A percentile compares a stretch with the other conserved stretches of the same genome.
These are phyloP conservation scores for Anniella stebbinsi DNA, from an alignment of 2,797 vertebrate genomes.

Conservation along the genomic window DNA sequence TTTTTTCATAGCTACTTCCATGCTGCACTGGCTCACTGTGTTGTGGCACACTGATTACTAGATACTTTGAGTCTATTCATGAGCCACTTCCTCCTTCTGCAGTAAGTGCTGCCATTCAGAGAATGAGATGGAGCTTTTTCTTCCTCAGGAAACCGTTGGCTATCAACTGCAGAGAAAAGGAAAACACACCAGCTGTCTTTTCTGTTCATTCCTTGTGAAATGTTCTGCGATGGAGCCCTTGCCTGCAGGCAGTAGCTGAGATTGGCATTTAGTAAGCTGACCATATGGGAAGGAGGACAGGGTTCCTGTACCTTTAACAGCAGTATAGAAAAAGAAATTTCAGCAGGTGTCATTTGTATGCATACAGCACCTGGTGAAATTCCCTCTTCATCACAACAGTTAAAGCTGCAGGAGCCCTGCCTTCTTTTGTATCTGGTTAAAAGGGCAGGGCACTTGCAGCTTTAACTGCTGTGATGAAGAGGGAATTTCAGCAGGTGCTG, in stretches of 20 bases:
- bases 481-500: no score
- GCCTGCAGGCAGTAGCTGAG: slow-evolving; percentile 6
- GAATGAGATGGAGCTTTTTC: slow-evolving; percentile 33
- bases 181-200: not conserved
- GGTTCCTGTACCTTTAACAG: no score
- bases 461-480: no score
- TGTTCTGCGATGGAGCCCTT: slow-evolving; percentile 9
- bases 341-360: no score
- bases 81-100: slow-evolving; percentile 24
- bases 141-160: slow-evolving; percentile 24
- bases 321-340: no score
- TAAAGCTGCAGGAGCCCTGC: no score
- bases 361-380: no score
- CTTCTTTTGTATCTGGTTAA: no score
- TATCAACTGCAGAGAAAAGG: slow-evolving; percentile 17
- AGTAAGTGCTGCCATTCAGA: slow-evolving; percentile 39
- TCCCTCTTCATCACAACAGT: no score
- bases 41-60: slow-evolving; percentile 30
- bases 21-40: slow-evolving; percentile 27
- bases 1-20: slow-evolving; percentile 9
- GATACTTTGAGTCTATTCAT: slow-evolving; percentile 43
- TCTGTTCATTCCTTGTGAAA: not conserved
- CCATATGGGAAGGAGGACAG: no score
- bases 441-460: no score
- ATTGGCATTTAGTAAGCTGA: no score